phyloP scores from a whole-genome alignment of 2,113 vertebrate species.

The Catharus bicknelli region DNA sequence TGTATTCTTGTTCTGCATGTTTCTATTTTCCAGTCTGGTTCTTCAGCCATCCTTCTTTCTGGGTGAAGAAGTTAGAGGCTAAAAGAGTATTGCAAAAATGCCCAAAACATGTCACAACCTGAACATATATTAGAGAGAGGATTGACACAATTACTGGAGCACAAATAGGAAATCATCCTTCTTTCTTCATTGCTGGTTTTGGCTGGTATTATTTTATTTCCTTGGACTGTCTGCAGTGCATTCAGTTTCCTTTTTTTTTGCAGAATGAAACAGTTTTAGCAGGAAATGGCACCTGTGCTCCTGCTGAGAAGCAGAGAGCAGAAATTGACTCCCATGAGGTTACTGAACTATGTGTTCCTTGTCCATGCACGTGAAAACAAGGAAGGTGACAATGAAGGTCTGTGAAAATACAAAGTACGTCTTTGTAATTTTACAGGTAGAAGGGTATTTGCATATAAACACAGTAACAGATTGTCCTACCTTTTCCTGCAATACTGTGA shows the following conservation, averaged over 20 bases:
- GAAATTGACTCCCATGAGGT: neutral
- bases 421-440: neutral
- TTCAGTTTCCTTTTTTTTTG: neutral
- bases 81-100: neutral
- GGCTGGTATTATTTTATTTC: neutral
- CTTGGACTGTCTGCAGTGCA: neutral
- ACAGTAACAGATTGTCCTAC: neutral
- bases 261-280: neutral
- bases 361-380: neutral
- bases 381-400: neutral
- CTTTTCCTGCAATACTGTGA: neutral
- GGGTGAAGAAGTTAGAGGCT: neutral
- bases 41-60: accelerated
- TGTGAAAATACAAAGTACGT: neutral
- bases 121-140: neutral
- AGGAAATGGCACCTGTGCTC: neutral
- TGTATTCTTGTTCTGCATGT: neutral
- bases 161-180: neutral
- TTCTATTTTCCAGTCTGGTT: neutral
- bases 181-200: neutral
- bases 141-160: neutral
- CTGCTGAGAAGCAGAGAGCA: neutral
- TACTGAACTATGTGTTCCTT: neutral
- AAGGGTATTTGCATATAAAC: neutral
- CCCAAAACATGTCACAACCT: neutral